These are phyloP conservation scores for Phymorhynchus buccinoides DNA, from an alignment of 1,140 invertebrate species.

Conservation along the genomic window DNA sequence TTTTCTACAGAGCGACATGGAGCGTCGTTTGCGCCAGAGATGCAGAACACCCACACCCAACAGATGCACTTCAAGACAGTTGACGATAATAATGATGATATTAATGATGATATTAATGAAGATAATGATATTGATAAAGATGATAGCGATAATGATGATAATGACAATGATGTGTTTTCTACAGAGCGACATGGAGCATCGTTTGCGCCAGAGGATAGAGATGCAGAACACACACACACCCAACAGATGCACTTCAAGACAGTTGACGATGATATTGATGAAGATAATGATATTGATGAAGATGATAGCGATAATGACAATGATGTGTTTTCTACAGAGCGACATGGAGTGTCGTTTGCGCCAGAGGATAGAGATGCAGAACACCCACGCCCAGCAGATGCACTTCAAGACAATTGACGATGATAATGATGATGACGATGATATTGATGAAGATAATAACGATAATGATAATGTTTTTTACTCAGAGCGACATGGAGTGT, in stretches of 20 bases:
- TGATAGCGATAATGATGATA: no score
- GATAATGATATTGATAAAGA: no score
- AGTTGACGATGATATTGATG: conserved; percentile 65
- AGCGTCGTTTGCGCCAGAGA: conserved; percentile 31
- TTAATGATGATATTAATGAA: no score
- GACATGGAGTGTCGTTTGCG: background rate
- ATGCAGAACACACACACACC: conserved; percentile 68
- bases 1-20: conserved; percentile 27
- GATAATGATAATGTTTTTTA: background rate
- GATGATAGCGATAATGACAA: no score
- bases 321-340: conserved; percentile 24
- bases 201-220: conserved; percentile 55
- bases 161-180: background rate
- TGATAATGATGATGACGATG: conserved; percentile 66
- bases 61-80: conserved; percentile 72
- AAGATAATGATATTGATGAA: no score
- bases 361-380: conserved; percentile 65
- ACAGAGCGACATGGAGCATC: conserved; percentile 25
- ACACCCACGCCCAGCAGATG: conserved; percentile 71
- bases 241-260: conserved; percentile 72
- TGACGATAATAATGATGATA: conserved; percentile 64
- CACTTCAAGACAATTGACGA: conserved; percentile 68
- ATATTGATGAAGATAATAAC: no score
- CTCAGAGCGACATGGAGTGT: conserved; percentile 26
- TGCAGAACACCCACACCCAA: conserved; percentile 69